Base-by-base conservation (phyloP, 2,113 vertebrate genomes). In the Amia ocellicauda region DNA sequence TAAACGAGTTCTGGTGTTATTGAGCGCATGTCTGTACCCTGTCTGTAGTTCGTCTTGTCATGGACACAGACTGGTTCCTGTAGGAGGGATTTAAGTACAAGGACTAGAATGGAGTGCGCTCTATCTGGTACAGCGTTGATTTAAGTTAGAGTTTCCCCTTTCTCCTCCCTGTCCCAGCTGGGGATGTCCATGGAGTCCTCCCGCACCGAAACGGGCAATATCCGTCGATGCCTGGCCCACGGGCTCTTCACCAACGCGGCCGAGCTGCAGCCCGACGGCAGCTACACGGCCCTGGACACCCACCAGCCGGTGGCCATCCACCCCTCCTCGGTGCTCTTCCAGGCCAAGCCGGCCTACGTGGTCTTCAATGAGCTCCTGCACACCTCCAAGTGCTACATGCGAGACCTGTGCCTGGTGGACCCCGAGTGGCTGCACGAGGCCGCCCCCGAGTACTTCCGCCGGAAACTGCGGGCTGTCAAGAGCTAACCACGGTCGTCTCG, bases 341-440 rank as follows among this genome's bases (percentile, higher is more conserved):
- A 93, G 78, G 88, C 82, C 79, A 91, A 90, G 76, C 97, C 97
- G 0, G 90, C 93, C 7, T 98, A 93, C 0, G 88, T 99, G 11
- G 76, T 94, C 1, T 98, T 91, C 88, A 96, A 91, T 0, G 92
- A 89, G 78, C 88, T 98, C 68, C 88, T 98, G 9, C 88, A 90
- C 82, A 99, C 97, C 59, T 96, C 83, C 43, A 91, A 85, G 73
- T 92, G 96, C 88, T 99, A 98, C 88, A 96, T 98, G 94, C 88
- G 94, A 5, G 94, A 93, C 74, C 88, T 98, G 51, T 96, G 96
- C 1, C 70, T 95, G 53, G 93, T 98, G 29, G 96, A 98, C 0
- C 73, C 93, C 0, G 89, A 93, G 51, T 99, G 96, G 97, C 91
- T 98, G 9, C 86, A 90, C 0, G 93, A 98, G 0, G 92, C 94